Conservation (phyloP, 1,140 invertebrate genomes). For the Drosophila simulans region DNA sequence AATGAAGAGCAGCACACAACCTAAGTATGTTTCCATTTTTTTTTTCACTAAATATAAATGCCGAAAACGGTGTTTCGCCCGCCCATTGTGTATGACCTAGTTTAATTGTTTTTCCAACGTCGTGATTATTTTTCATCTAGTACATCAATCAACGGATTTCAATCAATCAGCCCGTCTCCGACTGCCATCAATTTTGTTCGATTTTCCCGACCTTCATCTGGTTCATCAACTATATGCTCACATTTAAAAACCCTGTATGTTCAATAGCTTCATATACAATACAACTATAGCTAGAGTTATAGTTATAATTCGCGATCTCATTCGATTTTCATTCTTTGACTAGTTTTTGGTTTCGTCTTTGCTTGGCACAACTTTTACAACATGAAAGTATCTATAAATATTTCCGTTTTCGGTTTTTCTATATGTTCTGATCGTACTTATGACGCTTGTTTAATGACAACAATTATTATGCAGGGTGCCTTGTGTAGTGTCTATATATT, state of each 20-base stretch:
- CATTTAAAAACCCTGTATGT: constrained; percentile 83
- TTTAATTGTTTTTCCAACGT: constrained; percentile 34
- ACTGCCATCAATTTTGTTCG: constrained; percentile 2
- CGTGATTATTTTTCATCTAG: constrained; percentile 33
- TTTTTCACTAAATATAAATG: constrained; percentile 39
- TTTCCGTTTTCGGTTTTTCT: constrained; percentile 11
- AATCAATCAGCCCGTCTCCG: constrained; percentile 48
- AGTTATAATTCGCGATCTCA: constrained; percentile 42
- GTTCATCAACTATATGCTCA: constrained; percentile 69
- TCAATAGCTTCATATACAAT: constrained; percentile 75
- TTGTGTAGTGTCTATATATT: constrained; percentile 56
- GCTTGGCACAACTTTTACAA: constrained; percentile 80
- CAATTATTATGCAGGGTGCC: constrained; percentile 53
- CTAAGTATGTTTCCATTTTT: constrained; percentile 51
- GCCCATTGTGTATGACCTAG: constrained; percentile 33
- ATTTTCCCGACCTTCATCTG: constrained; percentile 3
- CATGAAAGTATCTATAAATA: constrained; percentile 63
- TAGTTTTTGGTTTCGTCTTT: constrained; percentile 55
- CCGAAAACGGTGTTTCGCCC: constrained; percentile 30
- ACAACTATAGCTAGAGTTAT: constrained; percentile 61
- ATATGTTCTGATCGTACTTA: constrained; percentile 19
- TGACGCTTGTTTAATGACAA: constrained; percentile 50
- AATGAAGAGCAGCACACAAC: constrained; percentile 70
- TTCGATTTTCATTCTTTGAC: constrained; percentile 36
- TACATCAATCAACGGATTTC: constrained; percentile 54